phyloP scores from a whole-genome alignment of 2,113 vertebrate genomes.

The Dunckerocampus dactyliophorus region DNA sequence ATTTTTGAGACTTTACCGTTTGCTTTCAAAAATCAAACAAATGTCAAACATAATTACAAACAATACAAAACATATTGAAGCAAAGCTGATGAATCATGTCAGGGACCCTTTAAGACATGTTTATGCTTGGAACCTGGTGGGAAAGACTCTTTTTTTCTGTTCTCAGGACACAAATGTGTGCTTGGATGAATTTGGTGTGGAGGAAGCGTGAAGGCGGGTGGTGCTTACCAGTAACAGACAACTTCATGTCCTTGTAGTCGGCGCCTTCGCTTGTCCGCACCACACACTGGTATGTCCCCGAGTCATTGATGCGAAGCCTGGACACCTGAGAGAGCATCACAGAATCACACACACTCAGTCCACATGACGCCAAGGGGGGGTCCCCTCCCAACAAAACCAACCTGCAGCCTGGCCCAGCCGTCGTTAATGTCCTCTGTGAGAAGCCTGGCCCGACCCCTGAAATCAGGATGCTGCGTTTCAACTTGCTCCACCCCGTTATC shows the following conservation, averaged over 20 bases:
- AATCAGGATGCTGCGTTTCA: constrained; percentile 56
- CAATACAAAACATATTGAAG: too few relatives aligned
- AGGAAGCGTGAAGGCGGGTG: too few relatives aligned
- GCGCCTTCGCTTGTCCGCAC: constrained; percentile 69
- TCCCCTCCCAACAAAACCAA: neutral
- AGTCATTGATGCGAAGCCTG: constrained; percentile 74
- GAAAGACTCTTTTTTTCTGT: too few relatives aligned
- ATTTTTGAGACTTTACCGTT: too few relatives aligned
- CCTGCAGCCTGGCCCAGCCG: constrained; percentile 74
- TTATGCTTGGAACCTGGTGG: too few relatives aligned
- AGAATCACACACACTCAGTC: neutral
- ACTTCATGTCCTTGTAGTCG: constrained; percentile 80
- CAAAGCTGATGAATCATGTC: too few relatives aligned
- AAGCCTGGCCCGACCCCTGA: constrained; percentile 67
- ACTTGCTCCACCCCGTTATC: constrained; percentile 56
- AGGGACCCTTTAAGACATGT: too few relatives aligned
- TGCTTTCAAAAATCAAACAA: too few relatives aligned
- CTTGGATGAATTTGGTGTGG: too few relatives aligned
- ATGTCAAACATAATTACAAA: too few relatives aligned
- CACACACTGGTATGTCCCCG: constrained; percentile 80
- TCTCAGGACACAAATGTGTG: too few relatives aligned
- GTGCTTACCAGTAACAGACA: constrained; percentile 79
- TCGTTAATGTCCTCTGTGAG: constrained; percentile 69
- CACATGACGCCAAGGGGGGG: neutral
- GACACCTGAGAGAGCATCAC: constrained; percentile 69